A percentile compares a stretch with the other conserved stretches of the same genome.
Conservation (phyloP, 2,113 vertebrate species). For the Psettodes erumei region DNA sequence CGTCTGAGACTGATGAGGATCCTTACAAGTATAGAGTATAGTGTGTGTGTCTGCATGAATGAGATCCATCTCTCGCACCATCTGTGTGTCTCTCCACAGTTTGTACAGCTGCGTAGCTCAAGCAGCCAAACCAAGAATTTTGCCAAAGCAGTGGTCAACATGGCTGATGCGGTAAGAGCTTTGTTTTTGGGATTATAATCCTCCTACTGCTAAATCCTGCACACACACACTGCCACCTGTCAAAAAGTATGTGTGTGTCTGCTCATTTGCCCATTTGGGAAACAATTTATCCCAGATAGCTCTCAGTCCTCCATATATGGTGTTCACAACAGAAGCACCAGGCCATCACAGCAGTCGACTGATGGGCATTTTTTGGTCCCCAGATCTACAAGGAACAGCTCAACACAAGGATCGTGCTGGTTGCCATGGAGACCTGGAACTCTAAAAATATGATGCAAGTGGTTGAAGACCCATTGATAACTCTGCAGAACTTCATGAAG, state of each 20-base stretch:
- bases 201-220: conserved; percentile 27
- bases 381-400: conserved; percentile 97
- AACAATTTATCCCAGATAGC: conserved; percentile 1
- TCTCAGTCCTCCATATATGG: background rate
- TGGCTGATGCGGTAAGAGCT: conserved; percentile 91
- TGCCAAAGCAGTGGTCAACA: conserved; percentile 96
- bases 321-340: conserved; percentile 21
- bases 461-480: conserved; percentile 88
- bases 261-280: background rate
- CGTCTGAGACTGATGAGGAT: background rate
- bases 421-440: conserved; percentile 97
- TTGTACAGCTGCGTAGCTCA: conserved; percentile 88
- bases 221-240: conserved; percentile 34
- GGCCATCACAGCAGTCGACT: conserved; percentile 1
- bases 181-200: conserved; percentile 24
- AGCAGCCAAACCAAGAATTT: conserved; percentile 94
- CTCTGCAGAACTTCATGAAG: conserved; percentile 90
- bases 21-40: conserved; percentile 4
- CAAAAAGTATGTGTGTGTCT: background rate
- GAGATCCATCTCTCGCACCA: conserved; percentile 19
- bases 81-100: conserved; percentile 80
- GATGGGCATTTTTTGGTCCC: conserved; percentile 43
- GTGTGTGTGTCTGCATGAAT: conserved; percentile 5
- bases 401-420: conserved; percentile 95
- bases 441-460: conserved; percentile 89